Evolutionary conservation across 1,140 invertebrate species (phyloP).

Genomic region (Triops longicaudatus): DNA sequence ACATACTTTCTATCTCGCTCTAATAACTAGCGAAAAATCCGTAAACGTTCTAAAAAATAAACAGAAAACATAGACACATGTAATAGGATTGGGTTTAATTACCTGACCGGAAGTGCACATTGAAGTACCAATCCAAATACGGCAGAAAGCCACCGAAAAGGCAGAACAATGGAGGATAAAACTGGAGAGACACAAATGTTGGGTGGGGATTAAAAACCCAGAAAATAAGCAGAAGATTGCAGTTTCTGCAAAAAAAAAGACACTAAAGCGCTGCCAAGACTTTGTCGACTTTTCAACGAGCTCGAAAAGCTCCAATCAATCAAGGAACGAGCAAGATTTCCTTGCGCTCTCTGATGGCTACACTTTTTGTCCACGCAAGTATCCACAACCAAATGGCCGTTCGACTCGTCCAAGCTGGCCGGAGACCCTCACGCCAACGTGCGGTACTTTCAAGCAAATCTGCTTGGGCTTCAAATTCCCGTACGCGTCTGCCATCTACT

Average conservation of each 20-base stretch:
- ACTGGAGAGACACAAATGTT: neutral
- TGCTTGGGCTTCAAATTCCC: neutral
- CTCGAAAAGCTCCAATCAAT: neutral
- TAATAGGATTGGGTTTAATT: neutral
- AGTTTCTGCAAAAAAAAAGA: neutral
- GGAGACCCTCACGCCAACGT: neutral
- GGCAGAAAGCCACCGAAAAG: conserved; percentile 10
- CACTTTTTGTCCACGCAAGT: neutral
- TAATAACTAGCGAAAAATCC: neutral
- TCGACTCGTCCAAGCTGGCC: neutral
- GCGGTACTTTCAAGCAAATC: neutral
- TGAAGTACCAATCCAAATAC: conserved; percentile 15
- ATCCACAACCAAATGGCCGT: conserved; percentile 11
- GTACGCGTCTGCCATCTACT: neutral
- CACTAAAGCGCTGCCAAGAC: neutral
- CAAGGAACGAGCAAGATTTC: neutral
- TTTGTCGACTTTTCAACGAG: neutral
- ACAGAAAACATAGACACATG: neutral
- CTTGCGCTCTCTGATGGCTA: neutral
- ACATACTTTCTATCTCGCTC: conserved; percentile 1
- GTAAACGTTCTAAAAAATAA: too few relatives aligned
- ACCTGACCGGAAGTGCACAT: conserved; percentile 14
- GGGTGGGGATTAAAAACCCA: neutral
- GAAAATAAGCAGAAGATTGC: neutral
- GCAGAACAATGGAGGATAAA: neutral